A percentile compares a stretch with the other conserved stretches of the same genome.
These are phyloP conservation scores for Shinisaurus crocodilurus DNA, from an alignment of 2,113 vertebrate species.

Conservation along the genomic window DNA sequence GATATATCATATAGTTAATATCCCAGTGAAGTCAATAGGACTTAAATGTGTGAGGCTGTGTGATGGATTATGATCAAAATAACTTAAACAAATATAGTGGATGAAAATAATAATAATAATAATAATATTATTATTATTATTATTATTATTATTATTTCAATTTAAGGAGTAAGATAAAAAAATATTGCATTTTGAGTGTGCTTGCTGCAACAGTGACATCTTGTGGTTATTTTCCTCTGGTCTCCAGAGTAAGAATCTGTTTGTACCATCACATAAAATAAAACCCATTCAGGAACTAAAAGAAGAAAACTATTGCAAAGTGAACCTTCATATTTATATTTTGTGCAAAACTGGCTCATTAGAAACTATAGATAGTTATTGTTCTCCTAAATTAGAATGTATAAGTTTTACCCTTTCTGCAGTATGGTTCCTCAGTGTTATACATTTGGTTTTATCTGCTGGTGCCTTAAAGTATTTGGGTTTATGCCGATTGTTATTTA, in stretches of 20 bases:
- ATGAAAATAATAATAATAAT: too few species aligned
- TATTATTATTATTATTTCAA: background rate
- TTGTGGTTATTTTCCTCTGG: conserved; percentile 35
- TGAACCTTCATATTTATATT: conserved; percentile 12
- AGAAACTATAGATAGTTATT: background rate
- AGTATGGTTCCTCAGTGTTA: background rate
- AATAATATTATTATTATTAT: background rate
- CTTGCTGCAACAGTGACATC: conserved; percentile 57
- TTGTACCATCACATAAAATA: conserved; percentile 38
- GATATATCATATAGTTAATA: background rate
- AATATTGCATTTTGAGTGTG: background rate
- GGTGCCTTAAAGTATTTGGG: background rate
- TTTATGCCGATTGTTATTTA: background rate
- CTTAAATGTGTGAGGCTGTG: background rate
- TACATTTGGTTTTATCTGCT: background rate
- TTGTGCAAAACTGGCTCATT: background rate
- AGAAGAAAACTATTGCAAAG: background rate
- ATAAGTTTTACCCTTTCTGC: background rate
- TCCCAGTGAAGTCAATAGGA: background rate
- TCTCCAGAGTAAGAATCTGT: conserved; percentile 46
- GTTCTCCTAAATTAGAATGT: background rate
- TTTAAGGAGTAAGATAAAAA: conserved; percentile 46
- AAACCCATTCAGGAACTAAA: conserved; percentile 12
- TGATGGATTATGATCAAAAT: background rate
- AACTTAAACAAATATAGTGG: background rate